These are phyloP conservation scores for Eupelmus urozonus DNA, from an alignment of 2,888 invertebrate genomes.

Conservation along the genomic window DNA sequence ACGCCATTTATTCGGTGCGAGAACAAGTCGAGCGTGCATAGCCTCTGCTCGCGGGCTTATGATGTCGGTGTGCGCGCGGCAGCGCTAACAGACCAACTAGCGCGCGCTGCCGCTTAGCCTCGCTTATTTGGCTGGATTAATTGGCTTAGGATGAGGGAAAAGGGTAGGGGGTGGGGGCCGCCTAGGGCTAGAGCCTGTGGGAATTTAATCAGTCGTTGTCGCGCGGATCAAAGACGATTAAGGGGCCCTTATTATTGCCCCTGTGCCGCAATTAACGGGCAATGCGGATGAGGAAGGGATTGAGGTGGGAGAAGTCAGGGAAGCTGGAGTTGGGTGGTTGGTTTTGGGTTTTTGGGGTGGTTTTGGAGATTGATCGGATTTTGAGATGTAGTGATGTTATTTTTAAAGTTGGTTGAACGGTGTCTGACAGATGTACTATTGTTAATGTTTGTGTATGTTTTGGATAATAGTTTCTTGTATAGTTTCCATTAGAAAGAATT, in stretches of 20 bases:
- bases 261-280: neutral
- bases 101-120: constrained; percentile 19
- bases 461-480: too few species aligned
- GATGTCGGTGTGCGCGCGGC: neutral
- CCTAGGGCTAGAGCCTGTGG: constrained; percentile 57
- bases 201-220: constrained; percentile 61
- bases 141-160: constrained; percentile 67
- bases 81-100: neutral
- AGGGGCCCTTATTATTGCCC: constrained; percentile 43
- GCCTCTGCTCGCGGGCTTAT: neutral
- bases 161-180: neutral
- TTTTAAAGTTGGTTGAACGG: too few species aligned
- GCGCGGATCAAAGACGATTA: constrained; percentile 49
- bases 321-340: neutral
- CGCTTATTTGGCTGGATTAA: constrained; percentile 73
- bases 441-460: too few species aligned
- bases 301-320: neutral
- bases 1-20: constrained; percentile 48
- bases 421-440: too few species aligned
- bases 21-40: constrained; percentile 14
- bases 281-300: neutral
- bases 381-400: too few species aligned
- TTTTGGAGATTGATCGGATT: neutral
- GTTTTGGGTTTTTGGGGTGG: neutral
- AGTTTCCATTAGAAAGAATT: too few species aligned